Percentiles rank a stretch among this genome's conserved stretches.
phyloP scores from a whole-genome alignment of 2,888 invertebrate genomes.

The Metacarcinus magister region DNA sequence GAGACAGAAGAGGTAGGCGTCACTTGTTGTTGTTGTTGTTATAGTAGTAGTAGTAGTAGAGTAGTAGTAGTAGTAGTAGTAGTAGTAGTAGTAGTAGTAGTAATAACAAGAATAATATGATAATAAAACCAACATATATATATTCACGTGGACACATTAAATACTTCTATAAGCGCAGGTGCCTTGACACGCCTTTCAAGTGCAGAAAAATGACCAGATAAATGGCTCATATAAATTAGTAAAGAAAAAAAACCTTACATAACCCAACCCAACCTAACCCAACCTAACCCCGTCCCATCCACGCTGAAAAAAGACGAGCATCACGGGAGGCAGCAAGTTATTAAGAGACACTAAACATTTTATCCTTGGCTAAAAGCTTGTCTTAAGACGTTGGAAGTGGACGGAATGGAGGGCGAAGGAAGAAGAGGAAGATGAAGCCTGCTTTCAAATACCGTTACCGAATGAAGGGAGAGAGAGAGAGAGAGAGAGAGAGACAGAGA shows the following conservation, averaged over 20 bases:
- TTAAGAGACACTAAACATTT: slow-evolving; percentile 21
- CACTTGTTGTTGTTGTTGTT: not conserved
- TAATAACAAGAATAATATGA: too few species aligned
- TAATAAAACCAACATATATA: not conserved
- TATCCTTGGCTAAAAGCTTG: not conserved
- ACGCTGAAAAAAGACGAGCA: not conserved
- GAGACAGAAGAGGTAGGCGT: not conserved
- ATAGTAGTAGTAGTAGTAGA: not conserved
- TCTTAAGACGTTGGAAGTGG: not conserved
- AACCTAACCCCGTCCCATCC: too few species aligned
- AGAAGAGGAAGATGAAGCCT: not conserved
- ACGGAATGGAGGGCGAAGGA: not conserved
- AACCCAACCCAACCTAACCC: too few species aligned
- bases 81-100: not conserved
- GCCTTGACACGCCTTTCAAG: not conserved
- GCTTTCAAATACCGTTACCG: not conserved
- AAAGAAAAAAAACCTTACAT: not conserved
- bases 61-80: slow-evolving; percentile 10
- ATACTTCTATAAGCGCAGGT: not conserved
- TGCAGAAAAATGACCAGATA: not conserved
- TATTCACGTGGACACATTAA: too few species aligned
- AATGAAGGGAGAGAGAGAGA: not conserved
- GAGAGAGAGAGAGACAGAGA: slow-evolving; percentile 41
- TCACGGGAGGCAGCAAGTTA: not conserved
- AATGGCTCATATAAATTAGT: slow-evolving; percentile 3